phyloP scores from a whole-genome alignment of 1,140 invertebrate species.

The Drosophila mauritiana region DNA sequence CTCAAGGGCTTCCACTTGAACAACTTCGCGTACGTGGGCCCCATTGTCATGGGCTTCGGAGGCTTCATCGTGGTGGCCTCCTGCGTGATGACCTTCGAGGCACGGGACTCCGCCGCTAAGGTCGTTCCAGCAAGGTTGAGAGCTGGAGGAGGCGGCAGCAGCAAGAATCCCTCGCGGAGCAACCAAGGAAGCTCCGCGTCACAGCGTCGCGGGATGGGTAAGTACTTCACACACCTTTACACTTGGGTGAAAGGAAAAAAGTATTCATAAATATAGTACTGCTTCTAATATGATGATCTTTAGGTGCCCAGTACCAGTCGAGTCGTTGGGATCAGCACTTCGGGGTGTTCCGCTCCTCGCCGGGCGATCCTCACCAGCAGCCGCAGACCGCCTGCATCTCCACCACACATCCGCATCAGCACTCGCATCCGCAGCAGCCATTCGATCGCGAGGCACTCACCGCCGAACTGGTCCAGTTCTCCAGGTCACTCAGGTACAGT shows the following conservation, averaged over 20 bases:
- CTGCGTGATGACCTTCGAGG: slow-evolving; percentile 97
- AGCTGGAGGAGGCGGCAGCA: slow-evolving; percentile 83
- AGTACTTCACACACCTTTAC: slow-evolving; percentile 9
- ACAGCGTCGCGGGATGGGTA: slow-evolving; percentile 84
- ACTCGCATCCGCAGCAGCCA: slow-evolving; percentile 64
- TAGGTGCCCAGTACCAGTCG: slow-evolving; percentile 85
- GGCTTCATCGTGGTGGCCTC: slow-evolving; percentile 96
- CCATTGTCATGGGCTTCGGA: slow-evolving; percentile 96
- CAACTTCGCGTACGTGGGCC: slow-evolving; percentile 95
- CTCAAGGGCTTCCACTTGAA: slow-evolving; percentile 93
- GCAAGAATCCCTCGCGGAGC: slow-evolving; percentile 70
- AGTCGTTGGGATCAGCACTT: slow-evolving; percentile 88
- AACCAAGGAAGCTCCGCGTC: slow-evolving; percentile 84
- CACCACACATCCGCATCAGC: slow-evolving; percentile 17
- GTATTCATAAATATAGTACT: too few relatives aligned
- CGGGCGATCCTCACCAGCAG: slow-evolving; percentile 82
- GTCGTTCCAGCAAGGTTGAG: slow-evolving; percentile 92
- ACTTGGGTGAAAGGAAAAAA: background rate
- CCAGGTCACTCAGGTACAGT: slow-evolving; percentile 86
- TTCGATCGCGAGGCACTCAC: slow-evolving; percentile 88
- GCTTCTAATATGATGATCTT: background rate
- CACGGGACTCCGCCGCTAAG: slow-evolving; percentile 93
- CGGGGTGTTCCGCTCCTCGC: slow-evolving; percentile 87
- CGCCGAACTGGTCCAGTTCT: slow-evolving; percentile 89
- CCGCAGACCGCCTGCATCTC: slow-evolving; percentile 37